Conservation (phyloP, 2,888 invertebrate species). For the Athalia circularis region DNA sequence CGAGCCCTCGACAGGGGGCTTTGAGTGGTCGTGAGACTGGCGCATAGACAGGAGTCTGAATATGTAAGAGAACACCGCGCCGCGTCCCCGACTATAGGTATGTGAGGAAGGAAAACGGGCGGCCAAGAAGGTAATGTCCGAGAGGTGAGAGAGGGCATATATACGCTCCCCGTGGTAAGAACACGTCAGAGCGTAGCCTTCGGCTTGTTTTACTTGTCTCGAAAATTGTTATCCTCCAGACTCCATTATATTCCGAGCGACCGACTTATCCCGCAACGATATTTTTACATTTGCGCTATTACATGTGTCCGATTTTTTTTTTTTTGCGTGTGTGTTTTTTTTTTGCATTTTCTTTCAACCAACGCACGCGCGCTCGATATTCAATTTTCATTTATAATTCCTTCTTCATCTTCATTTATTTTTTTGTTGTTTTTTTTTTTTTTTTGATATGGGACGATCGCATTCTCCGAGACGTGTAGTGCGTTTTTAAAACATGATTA, state of each 20-base stretch:
- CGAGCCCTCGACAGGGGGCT: constrained; percentile 35
- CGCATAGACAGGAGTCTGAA: constrained; percentile 40
- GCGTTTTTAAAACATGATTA: constrained; percentile 23
- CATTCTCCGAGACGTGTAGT: constrained; percentile 11
- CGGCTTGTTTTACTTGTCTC: constrained; percentile 37
- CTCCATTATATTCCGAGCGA: constrained; percentile 14
- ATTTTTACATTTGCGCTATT: not conserved
- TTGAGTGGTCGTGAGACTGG: constrained; percentile 40
- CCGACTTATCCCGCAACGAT: constrained; percentile 7
- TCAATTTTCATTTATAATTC: too few species aligned
- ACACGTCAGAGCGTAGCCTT: constrained; percentile 3
- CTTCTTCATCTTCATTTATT: too few species aligned
- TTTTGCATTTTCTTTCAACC: not conserved
- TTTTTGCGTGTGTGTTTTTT: constrained; percentile 1
- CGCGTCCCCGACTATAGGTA: constrained; percentile 14
- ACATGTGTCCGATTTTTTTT: not conserved
- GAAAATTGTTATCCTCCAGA: constrained; percentile 32
- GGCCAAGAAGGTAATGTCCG: constrained; percentile 27
- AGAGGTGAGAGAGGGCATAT: constrained; percentile 24
- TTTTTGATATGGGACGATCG: not conserved
- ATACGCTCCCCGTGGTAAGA: constrained; percentile 3
- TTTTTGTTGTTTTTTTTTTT: not conserved
- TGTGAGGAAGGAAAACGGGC: constrained; percentile 21
- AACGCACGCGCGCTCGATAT: too few species aligned
- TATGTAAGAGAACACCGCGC: constrained; percentile 12